phyloP scores from a whole-genome alignment of 2,113 vertebrate species.

The Gobiocypris rarus region DNA sequence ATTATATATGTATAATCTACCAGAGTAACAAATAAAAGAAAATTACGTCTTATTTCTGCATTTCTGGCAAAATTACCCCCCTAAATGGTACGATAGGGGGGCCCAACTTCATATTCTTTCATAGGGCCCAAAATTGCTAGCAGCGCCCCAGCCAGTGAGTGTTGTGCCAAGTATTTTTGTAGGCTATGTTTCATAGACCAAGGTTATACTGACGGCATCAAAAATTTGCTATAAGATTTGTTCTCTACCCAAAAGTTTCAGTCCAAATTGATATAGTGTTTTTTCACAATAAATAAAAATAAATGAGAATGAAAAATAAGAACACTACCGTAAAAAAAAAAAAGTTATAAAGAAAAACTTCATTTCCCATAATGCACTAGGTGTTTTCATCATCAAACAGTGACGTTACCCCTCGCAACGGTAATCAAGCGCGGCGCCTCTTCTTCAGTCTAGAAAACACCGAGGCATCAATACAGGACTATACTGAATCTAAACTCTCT shows the following conservation, averaged over 20 bases:
- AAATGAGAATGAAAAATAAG: neutral
- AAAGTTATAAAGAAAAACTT: neutral
- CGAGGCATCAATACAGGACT: neutral
- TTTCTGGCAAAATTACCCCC: too few relatives aligned
- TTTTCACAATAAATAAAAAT: too few relatives aligned
- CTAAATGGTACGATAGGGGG: too few relatives aligned
- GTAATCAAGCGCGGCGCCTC: neutral
- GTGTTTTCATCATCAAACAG: constrained; percentile 54
- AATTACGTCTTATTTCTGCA: too few relatives aligned
- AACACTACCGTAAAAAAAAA: neutral
- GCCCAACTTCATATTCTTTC: too few relatives aligned
- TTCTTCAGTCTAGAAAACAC: too few relatives aligned
- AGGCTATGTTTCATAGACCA: neutral
- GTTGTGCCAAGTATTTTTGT: neutral
- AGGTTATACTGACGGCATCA: neutral
- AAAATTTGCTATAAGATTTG: neutral
- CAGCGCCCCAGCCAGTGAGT: too few relatives aligned
- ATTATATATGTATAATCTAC: too few relatives aligned
- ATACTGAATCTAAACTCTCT: neutral
- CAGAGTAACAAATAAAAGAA: too few relatives aligned
- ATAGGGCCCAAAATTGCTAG: too few relatives aligned
- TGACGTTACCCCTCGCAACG: constrained; percentile 74
- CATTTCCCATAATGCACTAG: constrained; percentile 38
- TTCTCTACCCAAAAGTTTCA: neutral
- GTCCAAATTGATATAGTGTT: too few relatives aligned